Conservation (phyloP, 2,797 vertebrate species). For the Macrochelys suwanniensis region DNA sequence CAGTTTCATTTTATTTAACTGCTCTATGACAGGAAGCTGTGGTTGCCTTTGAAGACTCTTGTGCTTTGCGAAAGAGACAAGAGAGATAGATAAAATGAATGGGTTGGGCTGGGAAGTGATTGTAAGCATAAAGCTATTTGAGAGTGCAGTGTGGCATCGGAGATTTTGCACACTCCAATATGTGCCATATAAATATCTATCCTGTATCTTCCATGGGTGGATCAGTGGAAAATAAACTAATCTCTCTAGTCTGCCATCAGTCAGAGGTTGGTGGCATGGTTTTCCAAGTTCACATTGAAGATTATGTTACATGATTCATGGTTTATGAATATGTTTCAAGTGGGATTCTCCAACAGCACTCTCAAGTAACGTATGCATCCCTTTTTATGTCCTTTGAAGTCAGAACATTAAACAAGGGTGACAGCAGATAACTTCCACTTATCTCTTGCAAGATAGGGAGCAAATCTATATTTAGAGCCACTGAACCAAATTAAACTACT, state of each 20-base stretch:
- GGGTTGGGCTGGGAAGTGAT: neutral
- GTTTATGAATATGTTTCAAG: neutral
- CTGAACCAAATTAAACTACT: conserved; percentile 52
- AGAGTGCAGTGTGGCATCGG: neutral
- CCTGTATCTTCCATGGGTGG: neutral
- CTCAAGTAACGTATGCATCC: neutral
- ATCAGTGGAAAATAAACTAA: conserved; percentile 13
- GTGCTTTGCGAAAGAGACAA: neutral
- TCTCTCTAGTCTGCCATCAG: neutral
- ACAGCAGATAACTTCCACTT: conserved; percentile 25
- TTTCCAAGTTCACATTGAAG: conserved; percentile 25
- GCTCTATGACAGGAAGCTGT: conserved; percentile 35
- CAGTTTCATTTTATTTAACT: neutral
- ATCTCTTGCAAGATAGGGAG: conserved; percentile 32
- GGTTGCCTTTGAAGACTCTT: conserved; percentile 55
- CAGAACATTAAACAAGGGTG: conserved; percentile 21
- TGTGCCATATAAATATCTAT: neutral
- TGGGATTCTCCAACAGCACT: neutral
- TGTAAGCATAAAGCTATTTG: conserved; percentile 1
- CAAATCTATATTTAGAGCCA: conserved; percentile 45
- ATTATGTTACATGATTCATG: neutral
- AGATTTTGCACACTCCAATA: neutral
- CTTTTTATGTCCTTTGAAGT: conserved; percentile 23
- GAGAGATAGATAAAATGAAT: neutral
- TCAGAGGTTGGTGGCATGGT: neutral